Conservation (phyloP, 64 coral and sea anemone genomes). For the Montipora sp. region DNA sequence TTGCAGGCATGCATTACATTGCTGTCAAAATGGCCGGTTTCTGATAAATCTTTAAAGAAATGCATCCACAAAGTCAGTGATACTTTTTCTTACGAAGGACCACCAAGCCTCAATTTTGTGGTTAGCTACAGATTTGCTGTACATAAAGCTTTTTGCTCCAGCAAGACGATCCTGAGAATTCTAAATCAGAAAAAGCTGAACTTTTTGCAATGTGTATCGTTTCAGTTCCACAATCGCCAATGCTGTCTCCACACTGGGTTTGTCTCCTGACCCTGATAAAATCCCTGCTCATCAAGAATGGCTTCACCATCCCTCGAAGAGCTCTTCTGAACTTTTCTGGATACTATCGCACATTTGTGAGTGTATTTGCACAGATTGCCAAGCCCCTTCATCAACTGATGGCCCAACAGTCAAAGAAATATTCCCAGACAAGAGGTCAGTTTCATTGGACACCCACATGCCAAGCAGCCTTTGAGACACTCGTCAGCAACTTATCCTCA, state of each 20-base stretch:
- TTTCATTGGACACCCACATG: constrained; percentile 14
- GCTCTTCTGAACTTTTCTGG: constrained; percentile 37
- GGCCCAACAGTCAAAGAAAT: constrained; percentile 9
- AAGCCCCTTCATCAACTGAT: neutral
- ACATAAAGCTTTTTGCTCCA: constrained; percentile 9
- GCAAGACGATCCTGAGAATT: neutral
- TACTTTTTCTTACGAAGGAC: constrained; percentile 23
- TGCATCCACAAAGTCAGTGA: constrained; percentile 27
- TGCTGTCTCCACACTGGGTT: constrained; percentile 33
- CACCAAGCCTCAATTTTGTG: neutral
- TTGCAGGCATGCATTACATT: neutral
- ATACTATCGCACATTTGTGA: constrained; percentile 56
- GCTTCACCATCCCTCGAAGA: constrained; percentile 25
- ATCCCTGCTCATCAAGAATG: constrained; percentile 34
- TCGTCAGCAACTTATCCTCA: constrained; percentile 54
- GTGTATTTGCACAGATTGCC: constrained; percentile 22
- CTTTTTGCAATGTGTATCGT: constrained; percentile 22
- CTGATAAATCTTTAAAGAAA: constrained; percentile 53
- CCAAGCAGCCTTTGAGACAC: neutral
- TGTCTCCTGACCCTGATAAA: constrained; percentile 67
- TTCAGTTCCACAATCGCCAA: constrained; percentile 54
- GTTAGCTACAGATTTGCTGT: constrained; percentile 34
- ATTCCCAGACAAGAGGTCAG: neutral
- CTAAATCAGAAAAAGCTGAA: constrained; percentile 22
- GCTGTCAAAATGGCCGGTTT: neutral